phyloP scores from a whole-genome alignment of 1,140 invertebrate genomes.

The Drosophila ercepeae region DNA sequence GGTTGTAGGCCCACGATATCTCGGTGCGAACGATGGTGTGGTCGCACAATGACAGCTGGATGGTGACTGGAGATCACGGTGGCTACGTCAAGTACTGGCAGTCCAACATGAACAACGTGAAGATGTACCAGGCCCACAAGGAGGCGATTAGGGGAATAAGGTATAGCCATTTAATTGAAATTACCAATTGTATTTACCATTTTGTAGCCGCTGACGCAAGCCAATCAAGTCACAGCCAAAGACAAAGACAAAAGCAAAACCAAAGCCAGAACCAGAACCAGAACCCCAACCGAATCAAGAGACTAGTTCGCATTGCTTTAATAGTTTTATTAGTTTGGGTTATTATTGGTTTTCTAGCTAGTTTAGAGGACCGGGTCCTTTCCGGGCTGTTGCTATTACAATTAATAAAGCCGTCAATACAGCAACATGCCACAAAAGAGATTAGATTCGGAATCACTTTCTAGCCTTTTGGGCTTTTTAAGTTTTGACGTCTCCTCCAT shows the following conservation, averaged over 20 bases:
- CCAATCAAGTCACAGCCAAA: conserved; percentile 23
- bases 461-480: conserved; percentile 1
- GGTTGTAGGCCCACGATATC: conserved; percentile 95
- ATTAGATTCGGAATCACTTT: conserved; percentile 3
- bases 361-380: conserved; percentile 19
- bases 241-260: not conserved
- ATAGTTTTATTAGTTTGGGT: conserved; percentile 13
- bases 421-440: conserved; percentile 53
- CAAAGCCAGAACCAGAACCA: not conserved
- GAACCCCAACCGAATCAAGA: not conserved
- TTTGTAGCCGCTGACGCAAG: conserved; percentile 54
- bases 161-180: conserved; percentile 86
- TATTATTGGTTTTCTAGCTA: not conserved
- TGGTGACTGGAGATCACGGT: conserved; percentile 99
- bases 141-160: conserved; percentile 99
- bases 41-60: conserved; percentile 99
- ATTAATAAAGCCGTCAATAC: conserved; percentile 61
- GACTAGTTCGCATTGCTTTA: conserved; percentile 28
- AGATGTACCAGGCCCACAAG: conserved; percentile 99
- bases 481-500: not conserved
- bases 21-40: conserved; percentile 99
- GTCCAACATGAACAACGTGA: conserved; percentile 99
- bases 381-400: conserved; percentile 55
- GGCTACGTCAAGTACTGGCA: conserved; percentile 99
- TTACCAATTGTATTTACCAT: conserved; percentile 67